Evolutionary conservation across 2,113 vertebrate species (phyloP).

Genomic region (Diadophis punctatus): DNA sequence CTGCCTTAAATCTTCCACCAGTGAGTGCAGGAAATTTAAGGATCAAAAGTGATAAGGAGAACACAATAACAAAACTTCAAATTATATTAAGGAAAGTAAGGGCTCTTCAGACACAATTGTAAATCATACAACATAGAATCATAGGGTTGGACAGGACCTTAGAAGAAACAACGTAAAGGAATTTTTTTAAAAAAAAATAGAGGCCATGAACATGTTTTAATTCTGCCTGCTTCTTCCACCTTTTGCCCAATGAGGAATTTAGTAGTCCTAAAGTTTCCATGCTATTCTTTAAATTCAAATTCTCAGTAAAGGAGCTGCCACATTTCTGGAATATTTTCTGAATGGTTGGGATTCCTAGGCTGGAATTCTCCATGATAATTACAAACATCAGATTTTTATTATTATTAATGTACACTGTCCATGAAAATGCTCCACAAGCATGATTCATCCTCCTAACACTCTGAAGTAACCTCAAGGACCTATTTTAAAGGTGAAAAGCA

Average conservation of each 20-base stretch:
- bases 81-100: not conserved
- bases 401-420: not conserved
- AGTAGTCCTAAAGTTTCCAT: not conserved
- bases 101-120: not conserved
- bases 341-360: not conserved
- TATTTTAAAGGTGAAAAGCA: not conserved
- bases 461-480: not conserved
- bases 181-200: not conserved
- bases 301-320: not conserved
- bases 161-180: not conserved
- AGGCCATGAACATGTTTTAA: not conserved
- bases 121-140: not conserved
- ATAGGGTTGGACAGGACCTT: not conserved
- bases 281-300: not conserved
- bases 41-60: not conserved
- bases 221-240: not conserved
- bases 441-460: not conserved
- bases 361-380: not conserved
- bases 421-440: not conserved
- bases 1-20: not conserved
- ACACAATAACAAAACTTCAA: not conserved
- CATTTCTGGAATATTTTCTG: not conserved
- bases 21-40: not conserved
- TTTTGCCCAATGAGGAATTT: not conserved
- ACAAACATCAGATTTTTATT: not conserved